Base-by-base conservation (phyloP, 2,797 vertebrate species). In the Sebastes iracundus region DNA sequence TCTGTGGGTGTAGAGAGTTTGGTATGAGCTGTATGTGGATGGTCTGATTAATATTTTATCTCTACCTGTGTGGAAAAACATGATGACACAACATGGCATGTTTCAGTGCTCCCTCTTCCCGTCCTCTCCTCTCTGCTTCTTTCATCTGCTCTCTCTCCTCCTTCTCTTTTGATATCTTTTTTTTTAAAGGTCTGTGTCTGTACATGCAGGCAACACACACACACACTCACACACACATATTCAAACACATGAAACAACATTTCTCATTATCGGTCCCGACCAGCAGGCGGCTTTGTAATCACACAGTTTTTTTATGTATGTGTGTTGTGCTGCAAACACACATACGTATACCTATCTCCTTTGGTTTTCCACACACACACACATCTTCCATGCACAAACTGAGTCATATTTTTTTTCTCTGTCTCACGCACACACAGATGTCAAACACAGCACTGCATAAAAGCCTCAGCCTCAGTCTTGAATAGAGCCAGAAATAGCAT, bases 401-500 rank as follows among this genome's bases (percentile, higher is more conserved):
- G 65, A 88, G 56, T 84, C 83, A 80, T 80, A 68, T 81, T 78
- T 72, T 53, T 67, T 68, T 58, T 49, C 25, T 60, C 25, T 60
- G 30, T 60, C 28, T 77, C 75, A 60, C 60, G 42, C 80, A 65
- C 71, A 79, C 70, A 77, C 70, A 75, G 63, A 92, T 91, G 90
- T 92, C 87, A 93, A 90, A 91, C 81, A 88, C 87, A 85, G 84
- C 77, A 49, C 66, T 81, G 84, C 86, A 92, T 77, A 91, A 83
- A 93, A 93, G 90, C 92, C 80, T 75, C 86, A 87, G 90, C 87
- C 83, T 85, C 82, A 66, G 83, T 91, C 73, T 83, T 95, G 87
- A 94, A 93, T 87, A 78, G 87, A 90, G 91, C 88, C 94, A 90
- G 92, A 95, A 95, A 96, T 95, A 96, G 94, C 90, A 67, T 75